A percentile compares a stretch with the other conserved stretches of the same genome.
Conservation (phyloP, 2,113 vertebrate genomes). For the Zapus hudsonius region DNA sequence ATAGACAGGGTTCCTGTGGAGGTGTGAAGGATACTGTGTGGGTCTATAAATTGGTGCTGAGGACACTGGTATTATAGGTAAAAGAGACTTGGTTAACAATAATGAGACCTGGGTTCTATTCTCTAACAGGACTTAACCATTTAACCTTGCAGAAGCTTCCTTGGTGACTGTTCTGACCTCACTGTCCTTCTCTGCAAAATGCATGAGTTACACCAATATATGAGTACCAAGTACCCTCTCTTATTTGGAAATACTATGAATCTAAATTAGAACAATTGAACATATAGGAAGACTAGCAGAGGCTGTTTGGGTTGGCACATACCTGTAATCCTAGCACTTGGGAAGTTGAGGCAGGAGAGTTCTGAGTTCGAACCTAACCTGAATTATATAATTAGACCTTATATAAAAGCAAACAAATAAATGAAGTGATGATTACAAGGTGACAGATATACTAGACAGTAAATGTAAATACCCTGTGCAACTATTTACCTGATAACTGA, state of each 20-base stretch:
- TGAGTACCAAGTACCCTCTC: not conserved
- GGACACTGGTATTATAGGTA: not conserved
- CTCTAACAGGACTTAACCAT: not conserved
- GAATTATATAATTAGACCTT: not conserved
- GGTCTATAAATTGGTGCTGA: not conserved
- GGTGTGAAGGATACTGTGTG: not conserved
- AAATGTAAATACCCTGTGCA: constrained; percentile 40
- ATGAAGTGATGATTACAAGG: constrained; percentile 41
- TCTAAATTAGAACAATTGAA: constrained; percentile 34
- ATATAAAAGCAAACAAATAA: not conserved
- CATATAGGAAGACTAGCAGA: constrained; percentile 19
- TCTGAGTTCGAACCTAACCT: not conserved
- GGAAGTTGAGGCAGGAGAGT: not conserved
- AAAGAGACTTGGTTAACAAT: not conserved
- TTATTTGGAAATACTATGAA: constrained; percentile 46
- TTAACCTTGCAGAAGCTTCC: not conserved
- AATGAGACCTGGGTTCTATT: not conserved
- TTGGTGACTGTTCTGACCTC: not conserved
- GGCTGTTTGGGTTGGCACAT: not conserved
- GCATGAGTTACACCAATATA: not conserved
- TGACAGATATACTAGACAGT: constrained; percentile 51
- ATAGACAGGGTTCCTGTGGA: not conserved
- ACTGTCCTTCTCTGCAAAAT: constrained; percentile 19
- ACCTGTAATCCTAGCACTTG: not conserved
- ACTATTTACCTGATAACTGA: constrained; percentile 50